Conservation (phyloP, 2,113 vertebrate species). For the Lepus europaeus region DNA sequence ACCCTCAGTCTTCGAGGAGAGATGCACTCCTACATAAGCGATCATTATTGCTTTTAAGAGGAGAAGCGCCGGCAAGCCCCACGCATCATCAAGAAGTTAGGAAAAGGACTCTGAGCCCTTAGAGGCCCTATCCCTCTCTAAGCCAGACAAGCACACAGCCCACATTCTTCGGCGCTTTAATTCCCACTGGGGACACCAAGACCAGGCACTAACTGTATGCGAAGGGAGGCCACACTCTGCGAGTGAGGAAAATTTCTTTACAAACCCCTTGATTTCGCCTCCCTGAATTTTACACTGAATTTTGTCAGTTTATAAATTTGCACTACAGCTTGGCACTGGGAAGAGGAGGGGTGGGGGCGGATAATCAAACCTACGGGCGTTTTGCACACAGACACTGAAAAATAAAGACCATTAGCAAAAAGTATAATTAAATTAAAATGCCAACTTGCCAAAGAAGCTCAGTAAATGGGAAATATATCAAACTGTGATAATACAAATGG, state of each 20-base stretch:
- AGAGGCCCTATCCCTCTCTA: background rate
- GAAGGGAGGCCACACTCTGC: slow-evolving; percentile 54
- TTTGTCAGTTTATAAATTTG: slow-evolving; percentile 92
- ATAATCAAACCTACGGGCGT: slow-evolving; percentile 83
- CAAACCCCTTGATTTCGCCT: slow-evolving; percentile 83
- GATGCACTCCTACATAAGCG: rapidly evolving
- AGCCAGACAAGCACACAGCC: rapidly evolving
- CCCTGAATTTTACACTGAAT: slow-evolving; percentile 87
- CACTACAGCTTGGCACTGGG: slow-evolving; percentile 81
- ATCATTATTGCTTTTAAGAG: background rate
- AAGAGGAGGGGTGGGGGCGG: slow-evolving; percentile 10
- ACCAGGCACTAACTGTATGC: slow-evolving; percentile 55
- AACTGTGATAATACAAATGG: slow-evolving; percentile 90
- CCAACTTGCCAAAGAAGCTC: slow-evolving; percentile 88
- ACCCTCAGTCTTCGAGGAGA: background rate
- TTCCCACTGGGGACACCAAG: slow-evolving; percentile 27
- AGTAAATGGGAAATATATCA: slow-evolving; percentile 91
- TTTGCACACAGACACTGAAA: slow-evolving; percentile 91
- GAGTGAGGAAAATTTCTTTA: slow-evolving; percentile 85
- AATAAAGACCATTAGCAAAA: slow-evolving; percentile 93
- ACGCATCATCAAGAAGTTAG: background rate
- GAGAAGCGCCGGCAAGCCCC: background rate
- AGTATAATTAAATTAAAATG: slow-evolving; percentile 94
- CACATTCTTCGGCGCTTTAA: background rate
- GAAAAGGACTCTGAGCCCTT: background rate